Percentiles rank a stretch among this genome's conserved stretches.
These are phyloP conservation scores for Scaeva pyrastri DNA, from an alignment of 2,888 invertebrate genomes.

Conservation along the genomic window DNA sequence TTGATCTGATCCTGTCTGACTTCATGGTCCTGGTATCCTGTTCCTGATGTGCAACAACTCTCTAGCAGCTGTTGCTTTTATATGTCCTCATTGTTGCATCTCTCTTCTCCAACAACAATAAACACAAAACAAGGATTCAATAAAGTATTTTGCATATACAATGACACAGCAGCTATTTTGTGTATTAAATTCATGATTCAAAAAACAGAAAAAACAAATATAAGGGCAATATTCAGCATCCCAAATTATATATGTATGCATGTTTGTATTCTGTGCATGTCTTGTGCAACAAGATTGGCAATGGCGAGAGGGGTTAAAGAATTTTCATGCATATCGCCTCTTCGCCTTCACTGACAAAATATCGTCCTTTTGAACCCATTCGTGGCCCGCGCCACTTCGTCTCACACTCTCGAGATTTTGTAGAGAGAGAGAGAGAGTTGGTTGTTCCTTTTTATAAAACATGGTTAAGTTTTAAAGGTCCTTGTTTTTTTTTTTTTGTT, in stretches of 20 bases:
- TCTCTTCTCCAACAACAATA: constrained; percentile 3
- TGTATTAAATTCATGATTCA: constrained; percentile 75
- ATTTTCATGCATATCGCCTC: constrained; percentile 6
- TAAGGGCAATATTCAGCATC: constrained; percentile 32
- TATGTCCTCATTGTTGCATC: constrained; percentile 64
- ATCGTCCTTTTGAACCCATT: constrained; percentile 27
- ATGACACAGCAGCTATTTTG: constrained; percentile 69
- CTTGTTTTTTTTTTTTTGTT: constrained; percentile 48
- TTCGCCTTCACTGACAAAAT: not conserved
- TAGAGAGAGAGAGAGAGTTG: constrained; percentile 2
- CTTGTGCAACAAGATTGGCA: too few relatives aligned
- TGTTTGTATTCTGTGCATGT: too few relatives aligned
- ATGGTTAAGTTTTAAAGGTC: constrained; percentile 60
- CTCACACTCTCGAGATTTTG: constrained; percentile 32
- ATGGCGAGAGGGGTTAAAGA: constrained; percentile 10
- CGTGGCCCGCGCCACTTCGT: not conserved
- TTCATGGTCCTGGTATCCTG: too few relatives aligned
- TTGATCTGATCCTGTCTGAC: too few relatives aligned
- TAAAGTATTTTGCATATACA: constrained; percentile 73
- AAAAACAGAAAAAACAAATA: constrained; percentile 32
- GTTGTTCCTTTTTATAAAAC: constrained; percentile 53
- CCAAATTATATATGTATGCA: constrained; percentile 8
- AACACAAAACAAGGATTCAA: constrained; percentile 49
- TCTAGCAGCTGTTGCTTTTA: constrained; percentile 74
- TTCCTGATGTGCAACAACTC: constrained; percentile 43